These are phyloP conservation scores for Chlorops oryzae DNA, from an alignment of 1,140 invertebrate genomes.

Conservation along the genomic window DNA sequence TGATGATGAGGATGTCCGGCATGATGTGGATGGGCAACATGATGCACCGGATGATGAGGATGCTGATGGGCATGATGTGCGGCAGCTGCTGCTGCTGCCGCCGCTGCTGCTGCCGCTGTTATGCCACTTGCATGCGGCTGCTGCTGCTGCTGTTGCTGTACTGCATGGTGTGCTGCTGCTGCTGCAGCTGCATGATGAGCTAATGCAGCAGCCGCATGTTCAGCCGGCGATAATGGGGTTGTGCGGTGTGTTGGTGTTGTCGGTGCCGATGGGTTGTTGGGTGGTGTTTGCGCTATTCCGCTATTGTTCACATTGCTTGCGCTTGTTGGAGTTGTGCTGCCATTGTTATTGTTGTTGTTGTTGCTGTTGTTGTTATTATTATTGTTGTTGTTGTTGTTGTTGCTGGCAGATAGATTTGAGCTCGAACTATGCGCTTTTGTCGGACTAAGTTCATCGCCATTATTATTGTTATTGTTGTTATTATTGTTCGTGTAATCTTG, in stretches of 20 bases:
- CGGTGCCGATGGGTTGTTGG: neutral
- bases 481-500: slow-evolving; percentile 29
- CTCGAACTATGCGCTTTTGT: slow-evolving; percentile 24
- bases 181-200: slow-evolving; percentile 20
- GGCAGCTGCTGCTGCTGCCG: slow-evolving; percentile 27
- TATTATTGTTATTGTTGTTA: slow-evolving; percentile 12
- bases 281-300: neutral
- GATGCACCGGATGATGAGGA: too few species aligned
- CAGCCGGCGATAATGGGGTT: slow-evolving; percentile 12
- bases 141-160: slow-evolving; percentile 17
- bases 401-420: slow-evolving; percentile 2
- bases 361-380: slow-evolving; percentile 10
- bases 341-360: slow-evolving; percentile 9
- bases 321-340: too few species aligned
- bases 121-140: slow-evolving; percentile 11
- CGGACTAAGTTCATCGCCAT: slow-evolving; percentile 37
- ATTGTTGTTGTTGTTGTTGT: slow-evolving; percentile 16
- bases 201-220: slow-evolving; percentile 20
- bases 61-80: slow-evolving; percentile 14
- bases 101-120: slow-evolving; percentile 12
- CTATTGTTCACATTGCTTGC: too few species aligned
- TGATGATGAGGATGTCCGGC: slow-evolving; percentile 19
- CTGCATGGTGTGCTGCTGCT: slow-evolving; percentile 16
- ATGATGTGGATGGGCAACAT: slow-evolving; percentile 32
- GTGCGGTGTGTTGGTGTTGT: slow-evolving; percentile 2